These are phyloP conservation scores for Pantelozetes paolii DNA, from an alignment of 2,888 invertebrate genomes.

Conservation along the genomic window DNA sequence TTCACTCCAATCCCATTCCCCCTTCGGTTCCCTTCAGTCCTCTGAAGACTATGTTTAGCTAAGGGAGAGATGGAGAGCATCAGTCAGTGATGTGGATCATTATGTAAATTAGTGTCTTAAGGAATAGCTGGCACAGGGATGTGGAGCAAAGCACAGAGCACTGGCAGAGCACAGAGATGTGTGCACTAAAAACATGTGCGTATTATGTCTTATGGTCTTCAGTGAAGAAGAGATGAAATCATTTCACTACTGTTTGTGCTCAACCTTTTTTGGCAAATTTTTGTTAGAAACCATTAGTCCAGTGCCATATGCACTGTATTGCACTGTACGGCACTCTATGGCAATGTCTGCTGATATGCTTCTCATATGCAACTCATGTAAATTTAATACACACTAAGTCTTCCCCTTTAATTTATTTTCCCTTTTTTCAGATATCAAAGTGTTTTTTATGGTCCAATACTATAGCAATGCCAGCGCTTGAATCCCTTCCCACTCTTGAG, in stretches of 20 bases:
- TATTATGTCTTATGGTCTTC: slow-evolving; percentile 19
- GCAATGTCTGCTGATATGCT: background rate
- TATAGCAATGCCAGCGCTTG: background rate
- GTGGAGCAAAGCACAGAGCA: background rate
- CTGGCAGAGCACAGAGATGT: slow-evolving; percentile 6
- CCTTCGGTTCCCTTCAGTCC: slow-evolving; percentile 21
- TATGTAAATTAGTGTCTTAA: slow-evolving; percentile 41
- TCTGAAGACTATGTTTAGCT: slow-evolving; percentile 23
- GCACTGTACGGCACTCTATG: background rate
- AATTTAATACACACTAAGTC: slow-evolving; percentile 38
- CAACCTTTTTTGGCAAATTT: slow-evolving; percentile 36
- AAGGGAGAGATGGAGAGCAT: slow-evolving; percentile 20
- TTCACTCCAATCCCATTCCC: background rate
- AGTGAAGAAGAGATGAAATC: slow-evolving; percentile 11
- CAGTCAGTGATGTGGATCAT: slow-evolving; percentile 34
- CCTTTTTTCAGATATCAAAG: slow-evolving; percentile 33
- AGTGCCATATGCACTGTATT: background rate
- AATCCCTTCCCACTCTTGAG: slow-evolving; percentile 31
- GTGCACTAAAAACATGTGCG: slow-evolving; percentile 27
- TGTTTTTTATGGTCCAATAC: slow-evolving; percentile 34
- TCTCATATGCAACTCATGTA: slow-evolving; percentile 35
- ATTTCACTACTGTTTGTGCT: slow-evolving; percentile 11
- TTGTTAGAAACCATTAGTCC: slow-evolving; percentile 35
- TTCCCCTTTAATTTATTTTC: slow-evolving; percentile 34
- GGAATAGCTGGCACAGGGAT: slow-evolving; percentile 31